Evolutionary conservation across 2,797 vertebrate genomes (phyloP).

Genomic region (Pseudochirops cupreus): DNA sequence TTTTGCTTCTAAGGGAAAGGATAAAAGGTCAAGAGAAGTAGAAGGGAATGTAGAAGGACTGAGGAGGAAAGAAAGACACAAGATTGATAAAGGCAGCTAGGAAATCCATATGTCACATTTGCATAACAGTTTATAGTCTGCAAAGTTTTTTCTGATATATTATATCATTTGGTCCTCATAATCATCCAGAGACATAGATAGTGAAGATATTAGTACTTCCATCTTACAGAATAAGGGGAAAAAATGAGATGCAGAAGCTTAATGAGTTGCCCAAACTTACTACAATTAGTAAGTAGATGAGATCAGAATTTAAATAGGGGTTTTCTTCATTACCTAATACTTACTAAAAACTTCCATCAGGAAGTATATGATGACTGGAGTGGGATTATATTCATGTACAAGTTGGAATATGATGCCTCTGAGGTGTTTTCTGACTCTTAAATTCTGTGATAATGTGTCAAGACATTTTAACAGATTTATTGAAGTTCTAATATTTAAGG

Average conservation of each 20-base stretch:
- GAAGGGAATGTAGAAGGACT: neutral
- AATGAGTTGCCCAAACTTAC: neutral
- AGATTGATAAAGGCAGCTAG: neutral
- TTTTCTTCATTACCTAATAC: neutral
- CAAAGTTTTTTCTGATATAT: neutral
- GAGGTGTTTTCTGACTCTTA: neutral
- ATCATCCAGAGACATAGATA: neutral
- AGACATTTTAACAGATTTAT: neutral
- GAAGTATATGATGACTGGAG: neutral
- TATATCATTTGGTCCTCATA: neutral
- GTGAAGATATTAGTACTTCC: neutral
- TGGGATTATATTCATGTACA: neutral
- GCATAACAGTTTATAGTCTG: neutral
- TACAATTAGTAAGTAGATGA: neutral
- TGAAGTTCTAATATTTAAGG: neutral
- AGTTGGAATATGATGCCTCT: neutral
- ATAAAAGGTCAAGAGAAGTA: neutral
- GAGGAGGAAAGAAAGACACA: neutral
- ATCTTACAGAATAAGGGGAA: neutral
- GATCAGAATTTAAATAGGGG: neutral
- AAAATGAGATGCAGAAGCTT: neutral
- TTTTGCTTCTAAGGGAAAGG: neutral
- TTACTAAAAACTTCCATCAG: neutral
- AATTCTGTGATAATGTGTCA: neutral
- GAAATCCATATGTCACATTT: neutral